Conservation (phyloP, 1,140 invertebrate genomes). For the Drosophila kepulauana region DNA sequence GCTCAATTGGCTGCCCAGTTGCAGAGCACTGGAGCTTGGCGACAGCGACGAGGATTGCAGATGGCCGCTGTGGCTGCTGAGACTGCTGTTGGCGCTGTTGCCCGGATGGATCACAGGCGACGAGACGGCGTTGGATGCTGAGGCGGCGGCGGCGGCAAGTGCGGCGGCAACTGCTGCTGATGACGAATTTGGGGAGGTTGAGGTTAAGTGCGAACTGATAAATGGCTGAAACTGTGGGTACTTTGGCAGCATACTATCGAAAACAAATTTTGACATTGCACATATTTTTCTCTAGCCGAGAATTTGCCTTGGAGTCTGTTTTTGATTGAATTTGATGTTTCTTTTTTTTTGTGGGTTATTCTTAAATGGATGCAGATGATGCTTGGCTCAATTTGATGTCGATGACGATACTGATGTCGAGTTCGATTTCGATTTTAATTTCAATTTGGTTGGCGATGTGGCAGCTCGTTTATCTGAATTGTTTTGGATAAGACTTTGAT, state of each 20-base stretch:
- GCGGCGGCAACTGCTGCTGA: slow-evolving; percentile 87
- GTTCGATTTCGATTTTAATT: background rate
- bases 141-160: slow-evolving; percentile 77
- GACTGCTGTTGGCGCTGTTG: slow-evolving; percentile 69
- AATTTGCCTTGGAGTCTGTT: slow-evolving; percentile 46
- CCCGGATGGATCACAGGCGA: slow-evolving; percentile 68
- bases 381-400: slow-evolving; percentile 9
- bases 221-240: slow-evolving; percentile 93
- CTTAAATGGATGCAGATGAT: slow-evolving; percentile 22
- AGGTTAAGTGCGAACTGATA: slow-evolving; percentile 86
- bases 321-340: slow-evolving; percentile 15
- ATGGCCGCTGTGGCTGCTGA: slow-evolving; percentile 74
- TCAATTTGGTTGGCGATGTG: slow-evolving; percentile 15
- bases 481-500: slow-evolving; percentile 22
- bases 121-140: slow-evolving; percentile 66
- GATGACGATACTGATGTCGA: slow-evolving; percentile 11
- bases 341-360: slow-evolving; percentile 14
- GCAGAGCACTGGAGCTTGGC: slow-evolving; percentile 63
- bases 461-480: slow-evolving; percentile 26
- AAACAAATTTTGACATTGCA: slow-evolving; percentile 98
- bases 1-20: slow-evolving; percentile 51
- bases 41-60: slow-evolving; percentile 83
- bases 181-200: slow-evolving; percentile 85
- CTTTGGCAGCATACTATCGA: slow-evolving; percentile 98
- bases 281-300: slow-evolving; percentile 84